Evolutionary conservation across 1,140 invertebrate genomes (phyloP).

Genomic region (Diabrotica undecimpunctata): DNA sequence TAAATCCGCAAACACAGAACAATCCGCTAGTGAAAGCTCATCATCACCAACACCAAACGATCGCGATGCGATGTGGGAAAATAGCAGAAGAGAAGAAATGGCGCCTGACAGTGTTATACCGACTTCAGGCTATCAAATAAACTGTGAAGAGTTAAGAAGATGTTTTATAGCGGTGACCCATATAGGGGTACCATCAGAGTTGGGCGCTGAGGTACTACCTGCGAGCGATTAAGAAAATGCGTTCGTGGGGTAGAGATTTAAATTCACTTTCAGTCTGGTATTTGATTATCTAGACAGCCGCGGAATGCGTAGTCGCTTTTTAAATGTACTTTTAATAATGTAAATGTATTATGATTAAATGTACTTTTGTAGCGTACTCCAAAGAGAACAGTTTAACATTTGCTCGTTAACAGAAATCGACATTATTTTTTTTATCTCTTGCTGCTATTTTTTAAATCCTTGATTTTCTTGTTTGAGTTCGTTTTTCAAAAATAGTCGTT

Average conservation of each 20-base stretch:
- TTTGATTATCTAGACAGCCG: conserved; percentile 7
- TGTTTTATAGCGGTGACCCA: conserved; percentile 18
- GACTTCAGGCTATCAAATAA: conserved; percentile 15
- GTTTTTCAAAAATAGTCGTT: too few species aligned
- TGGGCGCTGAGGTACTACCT: conserved; percentile 3
- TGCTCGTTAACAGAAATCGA: too few species aligned
- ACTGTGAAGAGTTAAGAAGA: conserved; percentile 9
- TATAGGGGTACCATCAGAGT: conserved; percentile 14
- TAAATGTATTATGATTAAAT: too few species aligned
- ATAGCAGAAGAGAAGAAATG: conserved; percentile 5
- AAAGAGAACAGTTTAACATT: too few species aligned
- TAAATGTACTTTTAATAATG: too few species aligned
- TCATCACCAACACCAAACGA: not conserved
- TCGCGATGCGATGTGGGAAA: not conserved
- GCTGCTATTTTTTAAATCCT: too few species aligned
- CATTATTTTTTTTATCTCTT: too few species aligned
- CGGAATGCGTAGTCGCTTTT: conserved; percentile 5
- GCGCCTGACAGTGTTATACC: conserved; percentile 15
- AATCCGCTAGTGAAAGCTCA: not conserved
- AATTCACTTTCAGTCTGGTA: conserved; percentile 15
- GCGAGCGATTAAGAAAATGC: not conserved
- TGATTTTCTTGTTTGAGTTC: too few species aligned
- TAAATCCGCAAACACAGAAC: too few species aligned
- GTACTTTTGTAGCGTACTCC: too few species aligned
- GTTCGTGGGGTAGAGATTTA: conserved; percentile 8